Percentiles rank a stretch among this genome's conserved stretches.
Evolutionary conservation across 2,797 vertebrate genomes (phyloP).

Genomic region (Menidia menidia): DNA sequence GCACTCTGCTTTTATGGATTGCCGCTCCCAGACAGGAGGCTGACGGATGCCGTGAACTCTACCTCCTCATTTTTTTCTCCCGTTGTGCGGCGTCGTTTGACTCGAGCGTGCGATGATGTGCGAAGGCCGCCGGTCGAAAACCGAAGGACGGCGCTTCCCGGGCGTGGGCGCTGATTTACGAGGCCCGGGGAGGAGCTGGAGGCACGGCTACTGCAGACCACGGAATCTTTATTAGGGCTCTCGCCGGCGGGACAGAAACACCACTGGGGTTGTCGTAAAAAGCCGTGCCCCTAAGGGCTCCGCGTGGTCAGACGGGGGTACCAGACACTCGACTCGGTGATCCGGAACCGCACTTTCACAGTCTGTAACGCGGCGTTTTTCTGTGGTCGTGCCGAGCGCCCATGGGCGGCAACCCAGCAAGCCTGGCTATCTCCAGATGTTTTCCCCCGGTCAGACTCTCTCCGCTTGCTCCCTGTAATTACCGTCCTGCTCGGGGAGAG

Average conservation of each 20-base stretch:
- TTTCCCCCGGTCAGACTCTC: conserved; percentile 62
- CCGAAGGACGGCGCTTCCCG: conserved; percentile 62
- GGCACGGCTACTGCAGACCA: conserved; percentile 10
- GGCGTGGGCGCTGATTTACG: conserved; percentile 59
- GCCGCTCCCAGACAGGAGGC: conserved; percentile 28
- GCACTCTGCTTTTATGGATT: conserved; percentile 40
- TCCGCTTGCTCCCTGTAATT: conserved; percentile 82
- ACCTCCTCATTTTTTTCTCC: conserved; percentile 39
- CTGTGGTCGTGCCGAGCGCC: conserved; percentile 71
- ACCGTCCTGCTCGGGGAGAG: conserved; percentile 62
- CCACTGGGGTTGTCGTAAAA: background rate
- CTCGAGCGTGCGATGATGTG: conserved; percentile 49
- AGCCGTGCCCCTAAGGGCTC: background rate
- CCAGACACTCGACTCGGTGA: conserved; percentile 33
- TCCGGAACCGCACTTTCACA: conserved; percentile 57
- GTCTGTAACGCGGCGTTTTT: conserved; percentile 55
- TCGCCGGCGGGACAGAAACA: conserved; percentile 3
- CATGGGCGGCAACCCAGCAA: conserved; percentile 77
- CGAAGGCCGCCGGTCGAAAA: conserved; percentile 56
- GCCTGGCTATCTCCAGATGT: conserved; percentile 69
- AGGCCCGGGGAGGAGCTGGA: conserved; percentile 42
- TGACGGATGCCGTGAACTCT: conserved; percentile 62
- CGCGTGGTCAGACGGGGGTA: conserved; percentile 32
- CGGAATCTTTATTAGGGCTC: conserved; percentile 40
- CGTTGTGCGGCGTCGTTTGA: conserved; percentile 4